A percentile compares a stretch with the other conserved stretches of the same genome.
These are phyloP conservation scores for Mellilla xanthometata DNA, from an alignment of 2,888 invertebrate species.

Conservation along the genomic window DNA sequence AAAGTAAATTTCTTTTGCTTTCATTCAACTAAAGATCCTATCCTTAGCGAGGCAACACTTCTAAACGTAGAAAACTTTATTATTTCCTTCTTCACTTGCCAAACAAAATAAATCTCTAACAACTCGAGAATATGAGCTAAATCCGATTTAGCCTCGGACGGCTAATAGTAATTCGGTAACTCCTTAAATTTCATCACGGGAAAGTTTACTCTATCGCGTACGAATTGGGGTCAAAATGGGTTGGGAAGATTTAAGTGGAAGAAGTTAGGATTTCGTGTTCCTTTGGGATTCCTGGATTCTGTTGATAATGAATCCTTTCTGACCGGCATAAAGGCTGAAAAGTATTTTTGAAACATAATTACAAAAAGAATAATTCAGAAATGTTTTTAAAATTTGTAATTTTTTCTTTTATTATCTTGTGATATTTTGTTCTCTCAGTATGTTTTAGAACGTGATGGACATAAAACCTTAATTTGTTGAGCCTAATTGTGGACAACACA, in stretches of 20 bases:
- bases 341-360: too few relatives aligned
- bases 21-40: conserved; percentile 18
- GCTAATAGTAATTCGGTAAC: conserved; percentile 14
- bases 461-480: too few relatives aligned
- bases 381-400: too few relatives aligned
- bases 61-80: conserved; percentile 19
- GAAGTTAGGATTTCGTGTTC: conserved; percentile 6
- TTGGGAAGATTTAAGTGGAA: neutral
- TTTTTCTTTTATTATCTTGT: too few relatives aligned
- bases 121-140: conserved; percentile 2
- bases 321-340: conserved; percentile 21
- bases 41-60: conserved; percentile 16
- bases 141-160: neutral
- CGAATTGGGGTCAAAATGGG: conserved; percentile 10
- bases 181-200: conserved; percentile 5
- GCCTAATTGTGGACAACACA: too few relatives aligned
- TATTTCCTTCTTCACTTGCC: conserved; percentile 14
- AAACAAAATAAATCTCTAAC: conserved; percentile 7
- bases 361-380: too few relatives aligned
- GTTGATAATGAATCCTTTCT: conserved; percentile 21
- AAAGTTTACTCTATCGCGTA: conserved; percentile 7
- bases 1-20: conserved; percentile 20
- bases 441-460: too few relatives aligned
- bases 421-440: too few relatives aligned
- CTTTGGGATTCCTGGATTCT: conserved; percentile 11